These are phyloP conservation scores for Monoplex corrugatus DNA, from an alignment of 2,888 invertebrate species.

Conservation along the genomic window DNA sequence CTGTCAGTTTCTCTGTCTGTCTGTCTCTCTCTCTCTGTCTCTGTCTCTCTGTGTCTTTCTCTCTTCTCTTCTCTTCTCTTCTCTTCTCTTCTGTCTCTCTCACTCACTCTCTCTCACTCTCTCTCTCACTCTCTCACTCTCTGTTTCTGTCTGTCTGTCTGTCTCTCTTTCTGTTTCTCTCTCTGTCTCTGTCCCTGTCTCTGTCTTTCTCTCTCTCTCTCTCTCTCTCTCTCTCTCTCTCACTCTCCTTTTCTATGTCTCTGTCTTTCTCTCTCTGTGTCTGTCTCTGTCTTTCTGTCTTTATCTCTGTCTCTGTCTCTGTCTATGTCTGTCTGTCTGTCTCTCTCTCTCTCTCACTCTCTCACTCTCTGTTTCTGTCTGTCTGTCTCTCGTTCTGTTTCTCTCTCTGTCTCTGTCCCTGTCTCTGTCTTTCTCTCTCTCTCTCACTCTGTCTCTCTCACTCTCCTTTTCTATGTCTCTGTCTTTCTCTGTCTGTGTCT, in stretches of 20 bases:
- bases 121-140: conserved; percentile 13
- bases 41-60: too few relatives aligned
- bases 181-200: not conserved
- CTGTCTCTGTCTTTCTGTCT: not conserved
- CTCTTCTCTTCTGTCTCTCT: not conserved
- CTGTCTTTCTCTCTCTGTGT: not conserved
- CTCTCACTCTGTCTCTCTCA: conserved; percentile 34
- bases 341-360: not conserved
- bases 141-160: conserved; percentile 1
- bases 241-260: not conserved
- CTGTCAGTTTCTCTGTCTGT: not conserved
- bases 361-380: not conserved
- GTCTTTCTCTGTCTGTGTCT: not conserved
- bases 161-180: not conserved
- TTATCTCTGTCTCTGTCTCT: not conserved
- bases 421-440: conserved; percentile 36
- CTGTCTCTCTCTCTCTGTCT: too few relatives aligned
- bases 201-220: not conserved
- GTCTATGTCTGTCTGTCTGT: conserved; percentile 19
- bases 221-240: conserved; percentile 9
- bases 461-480: conserved; percentile 4
- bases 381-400: not conserved
- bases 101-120: not conserved
- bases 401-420: not conserved
- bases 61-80: not conserved